A percentile compares a stretch with the other conserved stretches of the same genome.
These are phyloP conservation scores for Empis livida DNA, from an alignment of 2,888 invertebrate genomes.

Conservation along the genomic window DNA sequence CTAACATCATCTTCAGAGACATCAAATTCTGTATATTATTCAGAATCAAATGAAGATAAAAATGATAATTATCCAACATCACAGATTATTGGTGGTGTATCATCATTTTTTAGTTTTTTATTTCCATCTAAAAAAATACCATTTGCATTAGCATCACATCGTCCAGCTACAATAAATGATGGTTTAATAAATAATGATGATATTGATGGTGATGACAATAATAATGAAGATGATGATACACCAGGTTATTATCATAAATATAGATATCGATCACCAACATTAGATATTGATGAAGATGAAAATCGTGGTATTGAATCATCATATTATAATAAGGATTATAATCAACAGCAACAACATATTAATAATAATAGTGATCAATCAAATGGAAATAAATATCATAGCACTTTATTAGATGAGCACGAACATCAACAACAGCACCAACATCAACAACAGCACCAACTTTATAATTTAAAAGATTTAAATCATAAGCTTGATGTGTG, in stretches of 20 bases:
- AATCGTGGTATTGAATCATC: neutral
- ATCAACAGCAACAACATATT: too few species aligned
- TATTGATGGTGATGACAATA: slow-evolving; percentile 1
- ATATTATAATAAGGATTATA: too few species aligned
- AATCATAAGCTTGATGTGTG: slow-evolving; percentile 7
- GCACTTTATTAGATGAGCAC: slow-evolving; percentile 12
- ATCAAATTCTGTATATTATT: slow-evolving; percentile 40
- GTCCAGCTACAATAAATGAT: slow-evolving; percentile 31
- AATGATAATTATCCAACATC: slow-evolving; percentile 35
- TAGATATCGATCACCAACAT: neutral
- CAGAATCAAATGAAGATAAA: slow-evolving; percentile 15
- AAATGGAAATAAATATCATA: slow-evolving; percentile 2
- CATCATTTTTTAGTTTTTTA: slow-evolving; percentile 44
- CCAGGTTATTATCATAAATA: neutral
- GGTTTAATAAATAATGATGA: neutral
- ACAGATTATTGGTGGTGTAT: slow-evolving; percentile 41
- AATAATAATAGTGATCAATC: slow-evolving; percentile 1
- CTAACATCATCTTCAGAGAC: slow-evolving; percentile 42
- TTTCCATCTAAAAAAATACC: slow-evolving; percentile 40
- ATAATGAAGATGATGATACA: slow-evolving; percentile 3
- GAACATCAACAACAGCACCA: too few species aligned
- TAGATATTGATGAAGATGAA: slow-evolving; percentile 1
- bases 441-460: neutral
- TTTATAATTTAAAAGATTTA: slow-evolving; percentile 2
- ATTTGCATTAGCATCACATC: slow-evolving; percentile 35